Evolutionary conservation across 1,140 invertebrate species (phyloP).

Genomic region (Calliopsis andreniformis): DNA sequence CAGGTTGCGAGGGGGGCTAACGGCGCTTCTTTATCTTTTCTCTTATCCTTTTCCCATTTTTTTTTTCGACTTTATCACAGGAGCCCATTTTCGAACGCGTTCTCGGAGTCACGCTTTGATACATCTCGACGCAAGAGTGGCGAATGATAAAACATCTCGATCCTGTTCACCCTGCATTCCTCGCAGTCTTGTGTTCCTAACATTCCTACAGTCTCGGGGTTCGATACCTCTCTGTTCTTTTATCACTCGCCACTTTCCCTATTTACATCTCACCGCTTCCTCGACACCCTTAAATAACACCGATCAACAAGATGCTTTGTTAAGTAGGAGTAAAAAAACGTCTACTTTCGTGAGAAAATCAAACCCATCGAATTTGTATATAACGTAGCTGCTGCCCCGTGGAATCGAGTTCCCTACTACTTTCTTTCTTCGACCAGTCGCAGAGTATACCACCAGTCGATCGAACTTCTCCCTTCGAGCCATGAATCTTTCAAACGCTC

Average conservation of each 20-base stretch:
- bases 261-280: conserved; percentile 66
- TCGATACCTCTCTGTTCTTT: background rate
- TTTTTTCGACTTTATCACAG: conserved; percentile 79
- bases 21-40: conserved; percentile 37
- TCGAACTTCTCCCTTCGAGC: conserved; percentile 4
- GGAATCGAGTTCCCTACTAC: background rate
- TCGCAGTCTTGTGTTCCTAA: too few relatives aligned
- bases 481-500: conserved; percentile 28
- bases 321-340: background rate
- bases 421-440: background rate
- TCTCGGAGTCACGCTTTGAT: conserved; percentile 46
- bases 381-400: background rate
- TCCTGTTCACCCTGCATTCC: background rate
- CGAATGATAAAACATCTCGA: conserved; percentile 45
- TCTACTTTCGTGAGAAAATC: background rate
- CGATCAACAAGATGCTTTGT: background rate
- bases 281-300: background rate
- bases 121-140: conserved; percentile 40
- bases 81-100: conserved; percentile 69
- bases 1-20: conserved; percentile 37
- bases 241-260: conserved; percentile 48
- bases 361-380: background rate
- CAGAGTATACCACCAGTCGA: conserved; percentile 23
- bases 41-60: background rate
- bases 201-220: too few relatives aligned